Evolutionary conservation across 2,888 invertebrate genomes (phyloP), one percentile per base, ranked within the genome.

Genomic region (Volucella inanis): DNA sequence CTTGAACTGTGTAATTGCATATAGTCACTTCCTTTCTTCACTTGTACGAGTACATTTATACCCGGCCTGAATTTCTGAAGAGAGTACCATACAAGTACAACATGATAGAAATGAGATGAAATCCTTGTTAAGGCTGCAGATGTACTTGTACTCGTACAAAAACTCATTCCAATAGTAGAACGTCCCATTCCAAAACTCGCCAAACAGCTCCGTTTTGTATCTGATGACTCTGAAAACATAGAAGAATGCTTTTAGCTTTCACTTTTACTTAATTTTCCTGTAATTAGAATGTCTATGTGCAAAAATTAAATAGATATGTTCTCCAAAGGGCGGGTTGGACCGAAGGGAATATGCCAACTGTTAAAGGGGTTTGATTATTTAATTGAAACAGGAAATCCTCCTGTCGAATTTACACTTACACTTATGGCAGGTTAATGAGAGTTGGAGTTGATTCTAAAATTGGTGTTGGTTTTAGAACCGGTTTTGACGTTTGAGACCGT

Each of bases 371-470:
- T 85, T 85, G 81, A 81, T 85, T 85, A 81, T 85, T 81, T 85
- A 85, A 85, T 81, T 85, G 85, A 77, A 81, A 59, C 76, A 68
- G 85, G 81, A 85, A 85, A 55, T 81, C 49, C 38, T 81, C 57
- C 72, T 81, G 85, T 85, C 85, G 85, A 85, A 85, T 85, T 85
- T 81, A 85, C 85, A 85, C 76, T 84, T 72, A 77, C 85, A 81
- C 76, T 85, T 77, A 85, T 75, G 71, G 59, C 18, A 52, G 57
- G 47, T n/a, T 6, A 14, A 39, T n/a, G 39, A 15, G 55, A 45
- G 39, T 9, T 54, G 54, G 22, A 8, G 52, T 8, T 14, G 59
- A 50, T 59, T 59, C 57, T 57, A 52, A 52, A 79, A 64, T 52
- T 45, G 47, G 50, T 49, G 49, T 14, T 39, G 10, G 8, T n/a